phyloP scores from a whole-genome alignment of 2,113 vertebrate species.

The Shinisaurus crocodilurus region DNA sequence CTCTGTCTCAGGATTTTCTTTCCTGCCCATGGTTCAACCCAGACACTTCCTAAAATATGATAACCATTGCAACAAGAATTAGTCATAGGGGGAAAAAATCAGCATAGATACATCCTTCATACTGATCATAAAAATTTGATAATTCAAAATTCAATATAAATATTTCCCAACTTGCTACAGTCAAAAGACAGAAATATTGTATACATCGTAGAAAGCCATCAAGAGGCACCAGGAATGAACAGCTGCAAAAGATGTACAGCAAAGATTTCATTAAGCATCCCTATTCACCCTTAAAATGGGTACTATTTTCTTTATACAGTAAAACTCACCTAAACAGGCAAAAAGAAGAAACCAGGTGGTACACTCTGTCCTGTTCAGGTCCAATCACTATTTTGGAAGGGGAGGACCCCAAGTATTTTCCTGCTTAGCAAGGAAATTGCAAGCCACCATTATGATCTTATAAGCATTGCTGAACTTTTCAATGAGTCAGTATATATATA shows the following conservation, averaged over 20 bases:
- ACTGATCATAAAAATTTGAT: not conserved
- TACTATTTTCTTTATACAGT: not conserved
- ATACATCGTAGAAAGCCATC: not conserved
- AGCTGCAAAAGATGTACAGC: not conserved
- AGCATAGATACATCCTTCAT: not conserved
- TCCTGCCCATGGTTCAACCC: not conserved
- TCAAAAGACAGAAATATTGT: not conserved
- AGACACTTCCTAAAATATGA: not conserved
- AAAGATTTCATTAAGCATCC: not conserved
- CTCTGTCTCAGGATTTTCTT: not conserved
- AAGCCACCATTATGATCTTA: constrained; percentile 17
- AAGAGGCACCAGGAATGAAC: not conserved
- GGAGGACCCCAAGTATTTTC: not conserved
- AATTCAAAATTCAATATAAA: not conserved
- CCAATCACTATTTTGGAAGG: not conserved
- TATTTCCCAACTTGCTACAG: not conserved
- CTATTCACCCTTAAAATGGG: not conserved
- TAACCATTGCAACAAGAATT: not conserved
- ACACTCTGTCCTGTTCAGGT: not conserved
- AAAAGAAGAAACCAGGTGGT: not conserved
- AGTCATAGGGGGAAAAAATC: not conserved
- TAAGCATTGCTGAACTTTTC: constrained; percentile 17
- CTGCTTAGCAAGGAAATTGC: not conserved
- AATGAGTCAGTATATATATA: too few species aligned
- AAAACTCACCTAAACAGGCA: not conserved